Evolutionary conservation across 1,140 invertebrate species (phyloP).

Genomic region (Cotesia glomerata): DNA sequence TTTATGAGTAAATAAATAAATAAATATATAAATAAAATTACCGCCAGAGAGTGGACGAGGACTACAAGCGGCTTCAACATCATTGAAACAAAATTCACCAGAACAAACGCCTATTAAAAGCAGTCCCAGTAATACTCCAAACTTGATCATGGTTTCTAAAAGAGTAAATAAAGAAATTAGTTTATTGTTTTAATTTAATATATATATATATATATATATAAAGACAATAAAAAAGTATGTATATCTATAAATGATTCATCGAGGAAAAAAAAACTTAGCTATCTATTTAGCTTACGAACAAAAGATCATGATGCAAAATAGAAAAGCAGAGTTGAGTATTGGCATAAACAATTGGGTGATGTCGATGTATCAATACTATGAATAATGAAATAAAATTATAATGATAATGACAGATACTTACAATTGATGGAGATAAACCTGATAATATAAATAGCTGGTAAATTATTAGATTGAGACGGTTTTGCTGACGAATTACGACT

Average conservation of each 20-base stretch:
- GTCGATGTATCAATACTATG: too few relatives aligned
- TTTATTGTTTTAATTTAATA: not conserved
- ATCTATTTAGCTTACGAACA: not conserved
- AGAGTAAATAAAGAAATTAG: not conserved
- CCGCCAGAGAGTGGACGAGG: slow-evolving; percentile 47
- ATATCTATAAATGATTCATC: not conserved
- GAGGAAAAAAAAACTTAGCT: not conserved
- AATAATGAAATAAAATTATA: too few relatives aligned
- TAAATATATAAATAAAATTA: slow-evolving; percentile 37
- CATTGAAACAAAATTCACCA: slow-evolving; percentile 69
- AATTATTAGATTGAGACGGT: too few relatives aligned
- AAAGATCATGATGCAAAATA: too few relatives aligned
- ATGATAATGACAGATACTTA: too few relatives aligned
- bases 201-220: too few relatives aligned
- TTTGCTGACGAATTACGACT: too few relatives aligned
- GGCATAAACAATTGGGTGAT: too few relatives aligned
- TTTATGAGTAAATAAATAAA: slow-evolving; percentile 3
- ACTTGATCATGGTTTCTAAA: slow-evolving; percentile 59
- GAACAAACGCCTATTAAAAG: slow-evolving; percentile 54
- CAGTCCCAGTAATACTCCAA: slow-evolving; percentile 58
- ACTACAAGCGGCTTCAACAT: slow-evolving; percentile 67
- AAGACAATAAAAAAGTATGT: slow-evolving; percentile 1
- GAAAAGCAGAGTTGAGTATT: too few relatives aligned
- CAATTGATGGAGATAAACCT: too few relatives aligned
- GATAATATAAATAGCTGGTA: too few relatives aligned